Base-by-base conservation (phyloP, 2,888 invertebrate species). In the Lasioglossum vierecki region DNA sequence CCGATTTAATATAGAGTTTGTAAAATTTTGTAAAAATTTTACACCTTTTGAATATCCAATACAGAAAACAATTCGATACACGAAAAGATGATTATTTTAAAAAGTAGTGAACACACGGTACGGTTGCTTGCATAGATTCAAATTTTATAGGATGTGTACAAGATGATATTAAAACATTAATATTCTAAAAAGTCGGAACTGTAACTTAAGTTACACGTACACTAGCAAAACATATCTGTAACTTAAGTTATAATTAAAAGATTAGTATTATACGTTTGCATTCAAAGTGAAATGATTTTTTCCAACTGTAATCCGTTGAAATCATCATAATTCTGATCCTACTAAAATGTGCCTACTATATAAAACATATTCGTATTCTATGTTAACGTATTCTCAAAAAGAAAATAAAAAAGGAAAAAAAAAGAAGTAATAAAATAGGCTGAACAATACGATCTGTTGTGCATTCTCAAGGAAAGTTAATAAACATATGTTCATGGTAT, bases 311-410 rank as follows among this genome's bases (percentile, higher is more conserved):
- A 79, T 79, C 70, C 49, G 49, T 79, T 78, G 80, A 72, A 71
- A 72, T 80, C 49, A 77, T 71, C 74, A 71, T 78, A 63, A 82
- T 79, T 81, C 57, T 82, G 68, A 66, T 85, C 79, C 68, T 86
- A 78, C 77, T 77, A 80, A 76, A 82, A 83, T 85, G 79, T 86
- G 86, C 86, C 86, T 85, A 85, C 49, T 75, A 82, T 68, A 82
- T 77, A 77, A 44, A 79, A 76, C 39, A 22, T 53, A 76, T 73
- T 85, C 63, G 26, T 80, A 68, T 18, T 70, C 30, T 77, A 35
- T 15, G 44, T 84, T 75, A 66, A 77, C 13, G 39, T 71, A 68
- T 49, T 63, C 77, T 60, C 11, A n/a, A 68, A 44, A 44, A 35
- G 35, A 35, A 35, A 35, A 30, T 1, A 35, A 2, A 35, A 22